These are phyloP conservation scores for Harlomillsia oculata DNA, from an alignment of 1,140 invertebrate species.

Conservation along the genomic window DNA sequence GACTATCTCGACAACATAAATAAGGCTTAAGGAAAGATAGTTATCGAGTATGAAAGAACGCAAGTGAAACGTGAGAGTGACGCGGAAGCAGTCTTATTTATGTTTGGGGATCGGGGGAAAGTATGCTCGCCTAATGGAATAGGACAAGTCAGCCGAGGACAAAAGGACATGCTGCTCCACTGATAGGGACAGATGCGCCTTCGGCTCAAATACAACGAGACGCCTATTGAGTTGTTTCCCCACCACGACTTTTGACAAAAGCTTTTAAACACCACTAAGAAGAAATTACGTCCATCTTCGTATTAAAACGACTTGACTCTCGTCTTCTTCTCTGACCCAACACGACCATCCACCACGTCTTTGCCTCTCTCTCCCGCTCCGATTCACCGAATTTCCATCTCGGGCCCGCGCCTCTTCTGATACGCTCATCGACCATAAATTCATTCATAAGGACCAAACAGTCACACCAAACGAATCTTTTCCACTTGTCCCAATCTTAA, in stretches of 20 bases:
- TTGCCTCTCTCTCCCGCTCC: too few species aligned
- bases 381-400: too few species aligned
- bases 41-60: constrained; percentile 36
- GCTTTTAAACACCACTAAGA: constrained; percentile 29
- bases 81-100: constrained; percentile 35
- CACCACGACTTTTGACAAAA: constrained; percentile 29
- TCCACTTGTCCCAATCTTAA: too few species aligned
- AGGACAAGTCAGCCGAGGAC: constrained; percentile 34
- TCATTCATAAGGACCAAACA: too few species aligned
- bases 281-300: constrained; percentile 27
- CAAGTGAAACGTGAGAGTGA: constrained; percentile 35
- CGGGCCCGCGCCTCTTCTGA: too few species aligned
- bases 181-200: constrained; percentile 22
- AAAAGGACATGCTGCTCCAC: constrained; percentile 19
- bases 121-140: constrained; percentile 32
- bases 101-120: constrained; percentile 33
- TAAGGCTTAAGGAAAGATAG: constrained; percentile 36
- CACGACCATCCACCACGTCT: too few species aligned
- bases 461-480: too few species aligned
- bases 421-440: too few species aligned
- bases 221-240: constrained; percentile 20
- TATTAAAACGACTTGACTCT: too few species aligned
- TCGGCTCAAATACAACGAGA: constrained; percentile 6
- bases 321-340: too few species aligned
- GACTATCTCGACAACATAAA: constrained; percentile 29